Evolutionary conservation across 2,888 invertebrate species (phyloP).

Genomic region (Listrodromus nycthemerus): DNA sequence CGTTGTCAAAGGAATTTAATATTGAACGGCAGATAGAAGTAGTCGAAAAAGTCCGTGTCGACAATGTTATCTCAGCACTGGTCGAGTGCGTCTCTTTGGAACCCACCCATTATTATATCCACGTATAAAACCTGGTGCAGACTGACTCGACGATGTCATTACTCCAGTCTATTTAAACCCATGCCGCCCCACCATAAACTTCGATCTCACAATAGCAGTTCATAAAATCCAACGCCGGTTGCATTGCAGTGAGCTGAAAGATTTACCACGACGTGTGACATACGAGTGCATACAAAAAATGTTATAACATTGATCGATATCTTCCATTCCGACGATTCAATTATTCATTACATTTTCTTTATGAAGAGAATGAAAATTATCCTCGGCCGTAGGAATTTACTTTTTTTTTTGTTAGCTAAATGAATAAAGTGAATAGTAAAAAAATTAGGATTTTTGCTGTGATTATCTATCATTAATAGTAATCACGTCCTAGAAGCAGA

Average conservation of each 20-base stretch:
- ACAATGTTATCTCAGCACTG: constrained; percentile 51
- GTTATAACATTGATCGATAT: not conserved
- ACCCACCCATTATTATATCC: too few species aligned
- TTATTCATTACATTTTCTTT: not conserved
- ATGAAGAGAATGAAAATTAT: not conserved
- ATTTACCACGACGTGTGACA: too few species aligned
- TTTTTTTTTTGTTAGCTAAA: too few species aligned
- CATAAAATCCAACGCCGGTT: constrained; percentile 26
- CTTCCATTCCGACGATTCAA: not conserved
- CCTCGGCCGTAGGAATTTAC: too few species aligned
- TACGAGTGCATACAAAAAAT: too few species aligned
- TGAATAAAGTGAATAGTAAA: too few species aligned
- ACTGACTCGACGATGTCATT: constrained; percentile 77
- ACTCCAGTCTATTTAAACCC: constrained; percentile 78
- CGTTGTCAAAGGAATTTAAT: not conserved
- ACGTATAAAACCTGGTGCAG: too few species aligned
- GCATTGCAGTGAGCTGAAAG: not conserved
- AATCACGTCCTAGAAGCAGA: not conserved
- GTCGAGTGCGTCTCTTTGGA: constrained; percentile 19
- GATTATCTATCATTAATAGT: too few species aligned
- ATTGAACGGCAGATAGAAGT: too few species aligned
- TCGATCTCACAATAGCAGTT: constrained; percentile 26
- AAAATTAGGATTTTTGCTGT: too few species aligned
- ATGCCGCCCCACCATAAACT: constrained; percentile 71
- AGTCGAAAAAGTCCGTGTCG: not conserved